Evolutionary conservation across 2,797 vertebrate species (phyloP).

Genomic region (Lagodon rhomboides): DNA sequence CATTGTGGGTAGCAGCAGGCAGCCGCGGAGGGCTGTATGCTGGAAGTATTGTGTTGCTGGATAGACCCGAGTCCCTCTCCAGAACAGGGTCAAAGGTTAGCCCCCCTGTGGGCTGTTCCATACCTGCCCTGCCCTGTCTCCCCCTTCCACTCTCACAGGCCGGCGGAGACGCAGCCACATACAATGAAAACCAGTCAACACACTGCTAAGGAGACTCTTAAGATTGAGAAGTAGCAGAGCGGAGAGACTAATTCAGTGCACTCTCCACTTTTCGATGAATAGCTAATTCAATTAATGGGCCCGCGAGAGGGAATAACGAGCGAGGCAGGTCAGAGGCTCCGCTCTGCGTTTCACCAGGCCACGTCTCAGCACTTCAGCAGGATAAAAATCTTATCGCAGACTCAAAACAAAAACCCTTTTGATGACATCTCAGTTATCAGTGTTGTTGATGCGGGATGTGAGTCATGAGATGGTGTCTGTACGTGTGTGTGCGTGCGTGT

Average conservation of each 20-base stretch:
- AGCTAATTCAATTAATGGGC: slow-evolving; percentile 78
- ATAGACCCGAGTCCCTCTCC: slow-evolving; percentile 80
- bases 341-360: slow-evolving; percentile 38
- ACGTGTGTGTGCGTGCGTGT: slow-evolving; percentile 28
- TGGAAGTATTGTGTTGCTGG: slow-evolving; percentile 90
- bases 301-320: slow-evolving; percentile 63
- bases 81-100: slow-evolving; percentile 89
- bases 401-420: slow-evolving; percentile 71
- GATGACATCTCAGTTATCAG: slow-evolving; percentile 72
- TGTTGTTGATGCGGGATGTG: slow-evolving; percentile 71
- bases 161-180: slow-evolving; percentile 34
- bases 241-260: slow-evolving; percentile 75
- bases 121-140: slow-evolving; percentile 86
- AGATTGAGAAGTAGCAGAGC: slow-evolving; percentile 78
- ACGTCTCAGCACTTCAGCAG: slow-evolving; percentile 64
- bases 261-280: slow-evolving; percentile 74
- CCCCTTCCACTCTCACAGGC: slow-evolving; percentile 63
- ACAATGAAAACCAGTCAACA: slow-evolving; percentile 76
- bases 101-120: slow-evolving; percentile 77
- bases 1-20: slow-evolving; percentile 96
- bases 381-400: slow-evolving; percentile 73
- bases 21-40: slow-evolving; percentile 86
- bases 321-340: slow-evolving; percentile 50
- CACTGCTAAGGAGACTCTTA: slow-evolving; percentile 71
- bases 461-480: slow-evolving; percentile 50